Evolutionary conservation across 2,113 vertebrate species (phyloP), one percentile per base, ranked within the genome.

Genomic region (Anolis sagrei): DNA sequence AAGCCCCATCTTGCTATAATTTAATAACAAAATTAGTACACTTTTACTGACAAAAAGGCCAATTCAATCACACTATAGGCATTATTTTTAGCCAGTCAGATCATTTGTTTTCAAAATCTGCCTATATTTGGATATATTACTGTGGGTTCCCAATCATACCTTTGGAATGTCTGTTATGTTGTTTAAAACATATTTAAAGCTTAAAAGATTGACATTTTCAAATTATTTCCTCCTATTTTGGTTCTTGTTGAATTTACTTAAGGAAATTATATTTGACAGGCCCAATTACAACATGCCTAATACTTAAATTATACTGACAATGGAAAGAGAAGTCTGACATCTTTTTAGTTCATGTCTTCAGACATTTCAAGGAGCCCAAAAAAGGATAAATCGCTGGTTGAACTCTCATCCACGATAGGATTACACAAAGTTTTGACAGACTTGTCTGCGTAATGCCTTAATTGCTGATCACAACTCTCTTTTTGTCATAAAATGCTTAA

Each of bases 141-240:
- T 92, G 34, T 90, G 91, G 79, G 66, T 92, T 91, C 90, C 87
- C 89, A 93, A 89, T 36, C 51, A 85, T 94, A 82, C 29, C 39
- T 88, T 85, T 84, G 80, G 82, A 79, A 91, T 91, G 90, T 93
- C 87, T 92, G 81, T 94, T 92, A 92, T 89, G 86, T 85, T 95
- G 87, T 92, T 93, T 91, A 90, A 90, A 95, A 86, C 49, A 72
- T 90, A 92, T 90, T 83, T 86, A 88, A 82, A 90, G 88, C 82
- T 89, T 92, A 86, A 93, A 94, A 93, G 92, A 76, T 51, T 92
- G 94, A 88, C 86, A 85, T 89, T 95, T 90, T 62, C 77, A 80
- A 94, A 92, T 92, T 92, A 93, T 92, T 92, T 88, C 83, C 88
- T 89, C 87, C 93, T 94, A 89, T 85, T 89, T 88, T 92, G 85